Conservation (phyloP, 2,888 invertebrate genomes). For the Drosophila mayaguana region DNA sequence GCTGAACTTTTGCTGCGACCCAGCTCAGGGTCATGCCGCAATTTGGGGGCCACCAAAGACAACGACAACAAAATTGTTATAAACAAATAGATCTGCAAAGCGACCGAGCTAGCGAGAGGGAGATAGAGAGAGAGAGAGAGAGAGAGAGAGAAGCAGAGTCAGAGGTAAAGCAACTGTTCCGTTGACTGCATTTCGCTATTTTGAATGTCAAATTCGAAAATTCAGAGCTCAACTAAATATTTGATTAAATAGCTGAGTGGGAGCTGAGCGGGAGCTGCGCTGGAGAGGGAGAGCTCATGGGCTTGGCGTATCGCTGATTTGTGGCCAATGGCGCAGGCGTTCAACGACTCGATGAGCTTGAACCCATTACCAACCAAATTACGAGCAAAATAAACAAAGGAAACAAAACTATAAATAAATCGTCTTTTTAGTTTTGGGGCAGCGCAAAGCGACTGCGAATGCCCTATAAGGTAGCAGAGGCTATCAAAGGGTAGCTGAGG, state of each 20-base stretch:
- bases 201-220: constrained; percentile 47
- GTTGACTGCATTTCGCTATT: constrained; percentile 62
- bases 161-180: constrained; percentile 48
- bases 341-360: constrained; percentile 61
- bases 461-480: neutral
- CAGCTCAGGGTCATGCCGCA: constrained; percentile 61
- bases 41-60: constrained; percentile 68
- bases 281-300: neutral
- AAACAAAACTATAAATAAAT: neutral
- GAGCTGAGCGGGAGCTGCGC: too few species aligned
- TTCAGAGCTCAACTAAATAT: constrained; percentile 5
- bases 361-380: constrained; percentile 20
- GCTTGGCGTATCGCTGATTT: constrained; percentile 13
- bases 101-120: neutral
- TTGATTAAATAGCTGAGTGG: constrained; percentile 1
- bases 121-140: too few species aligned
- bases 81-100: constrained; percentile 15
- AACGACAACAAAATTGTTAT: constrained; percentile 6
- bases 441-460: neutral
- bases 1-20: constrained; percentile 56
- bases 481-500: neutral
- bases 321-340: constrained; percentile 65
- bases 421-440: too few species aligned
- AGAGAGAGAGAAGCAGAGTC: neutral
- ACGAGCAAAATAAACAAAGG: neutral